phyloP scores from a whole-genome alignment of 30 jellyfish, hydroid and myxozoan genomes.

The Aurelia sp. region DNA sequence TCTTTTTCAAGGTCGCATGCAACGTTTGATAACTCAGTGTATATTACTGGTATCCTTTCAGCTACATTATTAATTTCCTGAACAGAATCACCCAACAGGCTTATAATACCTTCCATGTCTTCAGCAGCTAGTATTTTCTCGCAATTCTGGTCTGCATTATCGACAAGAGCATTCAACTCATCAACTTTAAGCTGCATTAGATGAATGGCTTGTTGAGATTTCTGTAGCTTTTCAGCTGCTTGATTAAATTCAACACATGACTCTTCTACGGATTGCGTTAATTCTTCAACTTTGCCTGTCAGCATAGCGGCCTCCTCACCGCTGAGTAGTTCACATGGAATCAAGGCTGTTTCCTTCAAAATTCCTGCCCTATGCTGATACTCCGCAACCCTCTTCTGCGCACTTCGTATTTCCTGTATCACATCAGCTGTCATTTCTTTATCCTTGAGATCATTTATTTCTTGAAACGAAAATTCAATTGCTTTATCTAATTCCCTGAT shows the following conservation, averaged over 20 bases:
- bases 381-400: not conserved
- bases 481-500: not conserved
- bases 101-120: slow-evolving; percentile 16
- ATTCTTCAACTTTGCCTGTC: not conserved
- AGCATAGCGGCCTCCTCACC: not conserved
- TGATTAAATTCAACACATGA: not conserved
- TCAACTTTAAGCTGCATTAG: slow-evolving; percentile 18
- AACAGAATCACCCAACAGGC: slow-evolving; percentile 30
- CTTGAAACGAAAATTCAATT: not conserved
- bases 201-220: not conserved
- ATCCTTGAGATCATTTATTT: slow-evolving; percentile 15
- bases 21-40: not conserved
- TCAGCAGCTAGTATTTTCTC: slow-evolving; percentile 23
- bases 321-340: not conserved
- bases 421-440: slow-evolving; percentile 27
- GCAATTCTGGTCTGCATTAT: slow-evolving; percentile 43
- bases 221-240: slow-evolving; percentile 14
- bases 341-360: slow-evolving; percentile 9
- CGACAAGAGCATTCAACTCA: slow-evolving; percentile 1
- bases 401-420: not conserved
- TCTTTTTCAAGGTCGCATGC: slow-evolving; percentile 28
- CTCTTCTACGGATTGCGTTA: not conserved
- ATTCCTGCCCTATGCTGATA: slow-evolving; percentile 1
- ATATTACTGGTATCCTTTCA: slow-evolving; percentile 39
- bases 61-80: slow-evolving; percentile 38